phyloP scores from a whole-genome alignment of 2,888 invertebrate genomes.

The Homarus gammarus region DNA sequence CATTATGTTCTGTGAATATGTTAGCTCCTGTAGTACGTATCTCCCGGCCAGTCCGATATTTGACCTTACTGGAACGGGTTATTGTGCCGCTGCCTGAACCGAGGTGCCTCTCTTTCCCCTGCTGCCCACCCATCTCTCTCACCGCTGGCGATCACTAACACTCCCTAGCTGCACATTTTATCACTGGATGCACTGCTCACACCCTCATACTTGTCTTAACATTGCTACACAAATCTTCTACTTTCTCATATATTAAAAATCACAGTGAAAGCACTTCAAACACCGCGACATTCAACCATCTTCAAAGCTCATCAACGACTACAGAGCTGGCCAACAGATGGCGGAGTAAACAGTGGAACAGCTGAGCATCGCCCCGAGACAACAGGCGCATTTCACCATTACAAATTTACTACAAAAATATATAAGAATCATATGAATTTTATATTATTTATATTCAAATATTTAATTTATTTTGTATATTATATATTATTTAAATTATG shows the following conservation, averaged over 20 bases:
- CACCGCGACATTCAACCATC: slow-evolving; percentile 30
- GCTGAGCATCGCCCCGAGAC: slow-evolving; percentile 49
- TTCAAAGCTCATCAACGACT: slow-evolving; percentile 45
- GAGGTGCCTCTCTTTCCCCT: slow-evolving; percentile 72
- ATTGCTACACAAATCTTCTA: slow-evolving; percentile 30
- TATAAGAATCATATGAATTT: no score
- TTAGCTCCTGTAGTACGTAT: slow-evolving; percentile 91
- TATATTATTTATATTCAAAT: neutral
- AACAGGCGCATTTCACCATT: slow-evolving; percentile 19
- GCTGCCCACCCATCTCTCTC: slow-evolving; percentile 65
- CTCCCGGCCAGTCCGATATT: slow-evolving; percentile 81
- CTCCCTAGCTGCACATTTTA: slow-evolving; percentile 43
- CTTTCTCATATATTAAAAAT: slow-evolving; percentile 22
- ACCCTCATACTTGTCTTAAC: slow-evolving; percentile 40
- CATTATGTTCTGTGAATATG: slow-evolving; percentile 96
- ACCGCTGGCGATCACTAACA: slow-evolving; percentile 23
- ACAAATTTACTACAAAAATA: neutral
- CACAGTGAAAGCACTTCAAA: slow-evolving; percentile 33
- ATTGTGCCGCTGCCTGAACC: slow-evolving; percentile 64
- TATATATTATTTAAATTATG: no score
- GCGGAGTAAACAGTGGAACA: slow-evolving; percentile 51
- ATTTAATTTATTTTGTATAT: neutral
- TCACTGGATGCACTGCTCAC: slow-evolving; percentile 18
- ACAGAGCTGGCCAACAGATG: slow-evolving; percentile 45
- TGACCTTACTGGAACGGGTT: slow-evolving; percentile 76